Evolutionary conservation across 2,797 vertebrate species (phyloP).

Genomic region (Pipistrellus nathusii): DNA sequence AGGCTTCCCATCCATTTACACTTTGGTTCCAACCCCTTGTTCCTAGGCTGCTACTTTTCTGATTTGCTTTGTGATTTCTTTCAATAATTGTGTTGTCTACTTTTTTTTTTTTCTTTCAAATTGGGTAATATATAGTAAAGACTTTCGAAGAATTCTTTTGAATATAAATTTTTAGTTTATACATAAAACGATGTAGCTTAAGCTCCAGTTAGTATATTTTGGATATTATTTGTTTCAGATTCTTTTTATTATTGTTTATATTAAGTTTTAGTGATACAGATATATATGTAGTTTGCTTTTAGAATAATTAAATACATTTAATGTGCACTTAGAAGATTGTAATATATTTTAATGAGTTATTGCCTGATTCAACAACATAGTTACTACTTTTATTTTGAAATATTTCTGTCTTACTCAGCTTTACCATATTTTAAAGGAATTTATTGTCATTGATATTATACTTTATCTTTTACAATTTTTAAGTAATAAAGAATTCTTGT

Average conservation of each 20-base stretch:
- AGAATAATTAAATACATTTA: slow-evolving; percentile 44
- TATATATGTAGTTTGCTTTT: slow-evolving; percentile 41
- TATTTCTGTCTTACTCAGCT: slow-evolving; percentile 10
- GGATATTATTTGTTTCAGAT: slow-evolving; percentile 32
- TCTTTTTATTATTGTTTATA: slow-evolving; percentile 43
- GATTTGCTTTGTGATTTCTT: background rate
- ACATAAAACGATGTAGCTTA: background rate
- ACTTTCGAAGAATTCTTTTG: slow-evolving; percentile 40
- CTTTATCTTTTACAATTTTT: slow-evolving; percentile 42
- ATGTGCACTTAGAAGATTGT: background rate
- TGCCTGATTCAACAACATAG: background rate
- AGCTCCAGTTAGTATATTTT: slow-evolving; percentile 49
- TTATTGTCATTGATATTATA: slow-evolving; percentile 19
- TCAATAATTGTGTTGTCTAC: background rate
- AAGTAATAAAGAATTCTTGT: slow-evolving; percentile 34
- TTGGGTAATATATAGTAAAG: background rate
- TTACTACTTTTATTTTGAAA: slow-evolving; percentile 57
- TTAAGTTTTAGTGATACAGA: background rate
- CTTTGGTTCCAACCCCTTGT: background rate
- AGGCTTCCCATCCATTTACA: background rate
- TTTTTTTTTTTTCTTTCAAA: background rate
- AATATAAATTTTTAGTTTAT: slow-evolving; percentile 32
- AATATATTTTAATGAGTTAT: background rate
- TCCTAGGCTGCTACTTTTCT: background rate
- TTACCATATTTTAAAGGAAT: slow-evolving; percentile 30